Conservation (phyloP, 2,888 invertebrate genomes). For the Ochropleura leucogaster region DNA sequence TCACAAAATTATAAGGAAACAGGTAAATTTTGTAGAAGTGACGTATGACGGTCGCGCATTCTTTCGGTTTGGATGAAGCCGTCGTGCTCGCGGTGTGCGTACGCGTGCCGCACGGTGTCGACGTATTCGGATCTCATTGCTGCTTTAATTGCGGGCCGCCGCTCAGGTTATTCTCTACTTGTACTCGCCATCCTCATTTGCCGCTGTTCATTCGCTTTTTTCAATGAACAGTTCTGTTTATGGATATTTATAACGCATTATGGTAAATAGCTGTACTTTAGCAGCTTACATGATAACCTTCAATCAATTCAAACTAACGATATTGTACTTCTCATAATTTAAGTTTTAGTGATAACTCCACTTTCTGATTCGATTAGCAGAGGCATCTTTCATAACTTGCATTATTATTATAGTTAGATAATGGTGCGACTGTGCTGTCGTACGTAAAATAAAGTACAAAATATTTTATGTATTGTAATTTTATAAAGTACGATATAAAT, state of each 20-base stretch:
- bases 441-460: slow-evolving; percentile 90
- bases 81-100: slow-evolving; percentile 22
- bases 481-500: slow-evolving; percentile 88
- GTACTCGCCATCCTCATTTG: slow-evolving; percentile 71
- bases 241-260: slow-evolving; percentile 44
- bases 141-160: slow-evolving; percentile 70
- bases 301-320: slow-evolving; percentile 77
- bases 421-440: slow-evolving; percentile 85
- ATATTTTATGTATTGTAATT: slow-evolving; percentile 90
- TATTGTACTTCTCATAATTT: slow-evolving; percentile 89
- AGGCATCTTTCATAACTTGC: slow-evolving; percentile 75
- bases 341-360: slow-evolving; percentile 62
- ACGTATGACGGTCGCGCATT: slow-evolving; percentile 48
- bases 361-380: slow-evolving; percentile 56
- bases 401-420: slow-evolving; percentile 80
- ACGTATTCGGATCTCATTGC: slow-evolving; percentile 74
- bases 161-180: slow-evolving; percentile 68
- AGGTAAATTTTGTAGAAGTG: background rate
- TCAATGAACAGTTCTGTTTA: slow-evolving; percentile 35
- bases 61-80: slow-evolving; percentile 49
- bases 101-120: slow-evolving; percentile 52
- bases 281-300: slow-evolving; percentile 38
- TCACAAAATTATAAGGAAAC: slow-evolving; percentile 19
- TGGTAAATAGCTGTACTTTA: slow-evolving; percentile 43
- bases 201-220: slow-evolving; percentile 60